phyloP scores from a whole-genome alignment of 2,797 vertebrate genomes.

The Arnoldichthys spilopterus region DNA sequence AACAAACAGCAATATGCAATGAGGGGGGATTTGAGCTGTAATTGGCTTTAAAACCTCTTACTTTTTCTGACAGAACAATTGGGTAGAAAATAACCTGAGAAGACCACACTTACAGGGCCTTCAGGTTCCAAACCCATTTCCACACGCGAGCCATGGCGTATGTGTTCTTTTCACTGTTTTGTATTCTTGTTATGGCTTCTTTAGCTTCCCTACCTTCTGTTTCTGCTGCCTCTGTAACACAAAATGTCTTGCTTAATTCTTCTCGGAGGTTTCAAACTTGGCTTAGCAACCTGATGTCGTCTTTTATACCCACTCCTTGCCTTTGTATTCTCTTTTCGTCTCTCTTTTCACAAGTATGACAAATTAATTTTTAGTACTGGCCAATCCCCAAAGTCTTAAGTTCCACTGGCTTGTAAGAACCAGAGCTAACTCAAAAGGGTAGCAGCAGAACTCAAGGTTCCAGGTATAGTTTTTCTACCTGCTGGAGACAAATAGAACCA shows the following conservation, averaged over 20 bases:
- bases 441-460: too few species aligned
- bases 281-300: not conserved
- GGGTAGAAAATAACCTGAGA: slow-evolving; percentile 30
- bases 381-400: not conserved
- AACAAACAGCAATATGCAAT: slow-evolving; percentile 44
- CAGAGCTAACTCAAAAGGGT: too few species aligned
- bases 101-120: slow-evolving; percentile 15
- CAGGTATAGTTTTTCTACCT: too few species aligned
- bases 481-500: too few species aligned
- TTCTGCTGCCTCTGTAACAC: not conserved
- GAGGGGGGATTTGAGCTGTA: slow-evolving; percentile 25
- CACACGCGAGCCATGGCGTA: not conserved
- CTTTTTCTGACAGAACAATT: slow-evolving; percentile 31
- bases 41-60: slow-evolving; percentile 34
- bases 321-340: not conserved
- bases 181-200: not conserved
- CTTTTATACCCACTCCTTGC: not conserved
- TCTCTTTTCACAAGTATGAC: not conserved
- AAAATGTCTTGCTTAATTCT: not conserved
- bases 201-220: not conserved
- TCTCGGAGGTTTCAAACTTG: not conserved
- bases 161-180: not conserved
- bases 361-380: not conserved
- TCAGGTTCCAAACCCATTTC: slow-evolving; percentile 23
- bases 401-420: not conserved